Evolutionary conservation across 2,888 invertebrate genomes (phyloP).

Genomic region (Hydriomena furcata): DNA sequence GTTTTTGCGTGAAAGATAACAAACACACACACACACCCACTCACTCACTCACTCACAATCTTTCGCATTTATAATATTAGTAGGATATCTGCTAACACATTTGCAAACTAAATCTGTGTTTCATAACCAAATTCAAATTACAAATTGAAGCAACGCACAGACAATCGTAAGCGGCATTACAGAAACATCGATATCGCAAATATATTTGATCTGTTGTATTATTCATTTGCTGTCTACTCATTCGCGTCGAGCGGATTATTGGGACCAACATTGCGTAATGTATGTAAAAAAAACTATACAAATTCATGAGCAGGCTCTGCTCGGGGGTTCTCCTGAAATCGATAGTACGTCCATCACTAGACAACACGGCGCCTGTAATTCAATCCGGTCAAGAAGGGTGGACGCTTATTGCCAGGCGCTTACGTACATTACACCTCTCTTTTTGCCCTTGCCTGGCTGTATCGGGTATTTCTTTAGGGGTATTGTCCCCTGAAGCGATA

Average conservation of each 20-base stretch:
- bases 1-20: too few species aligned
- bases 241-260: conserved; percentile 18
- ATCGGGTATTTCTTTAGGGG: neutral
- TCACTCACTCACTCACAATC: too few species aligned
- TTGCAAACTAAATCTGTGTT: neutral
- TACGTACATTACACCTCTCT: conserved; percentile 62
- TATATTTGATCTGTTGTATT: conserved; percentile 19
- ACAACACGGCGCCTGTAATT: conserved; percentile 66
- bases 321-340: conserved; percentile 34
- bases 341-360: conserved; percentile 61
- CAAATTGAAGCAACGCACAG: conserved; percentile 3
- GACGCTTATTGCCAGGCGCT: conserved; percentile 57
- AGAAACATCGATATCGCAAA: conserved; percentile 13
- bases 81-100: neutral
- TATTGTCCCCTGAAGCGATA: neutral
- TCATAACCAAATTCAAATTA: conserved; percentile 8
- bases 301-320: conserved; percentile 30
- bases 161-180: conserved; percentile 8
- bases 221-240: conserved; percentile 15
- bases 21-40: too few species aligned
- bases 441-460: conserved; percentile 15
- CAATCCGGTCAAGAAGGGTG: conserved; percentile 68
- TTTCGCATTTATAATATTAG: too few species aligned
- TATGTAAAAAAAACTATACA: conserved; percentile 30
- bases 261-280: conserved; percentile 20